A percentile compares a stretch with the other conserved stretches of the same genome.
Conservation (phyloP, 2,888 invertebrate genomes). For the Cistogaster globosa region DNA sequence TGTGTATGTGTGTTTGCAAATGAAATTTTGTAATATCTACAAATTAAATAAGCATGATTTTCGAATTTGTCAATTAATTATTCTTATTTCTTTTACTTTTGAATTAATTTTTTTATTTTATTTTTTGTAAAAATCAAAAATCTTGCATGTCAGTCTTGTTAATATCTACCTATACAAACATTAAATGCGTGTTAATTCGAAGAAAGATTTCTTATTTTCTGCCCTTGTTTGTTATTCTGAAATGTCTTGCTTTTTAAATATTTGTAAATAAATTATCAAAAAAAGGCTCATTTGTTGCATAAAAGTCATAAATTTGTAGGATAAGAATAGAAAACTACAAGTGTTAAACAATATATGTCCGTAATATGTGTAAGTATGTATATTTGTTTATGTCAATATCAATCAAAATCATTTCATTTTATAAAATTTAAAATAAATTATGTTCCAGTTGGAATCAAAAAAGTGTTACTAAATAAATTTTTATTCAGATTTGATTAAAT, state of each 20-base stretch:
- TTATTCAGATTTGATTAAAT: too few species aligned
- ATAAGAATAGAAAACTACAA: too few species aligned
- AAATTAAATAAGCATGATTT: conserved; percentile 56
- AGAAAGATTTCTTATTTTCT: background rate
- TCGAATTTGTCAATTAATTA: background rate
- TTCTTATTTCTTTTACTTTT: background rate
- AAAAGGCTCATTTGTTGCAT: conserved; percentile 7
- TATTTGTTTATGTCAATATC: too few species aligned
- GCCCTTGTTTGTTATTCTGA: conserved; percentile 10
- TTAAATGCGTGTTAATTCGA: background rate
- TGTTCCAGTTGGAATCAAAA: too few species aligned
- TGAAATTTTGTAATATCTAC: background rate
- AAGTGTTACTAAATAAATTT: too few species aligned
- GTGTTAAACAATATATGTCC: too few species aligned
- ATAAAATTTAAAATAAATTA: too few species aligned
- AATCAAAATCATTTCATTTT: too few species aligned
- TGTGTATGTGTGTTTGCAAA: conserved; percentile 36
- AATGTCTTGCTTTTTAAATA: conserved; percentile 50
- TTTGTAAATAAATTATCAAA: conserved; percentile 17
- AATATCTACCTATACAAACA: background rate
- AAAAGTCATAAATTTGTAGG: conserved; percentile 8
- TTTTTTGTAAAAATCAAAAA: background rate
- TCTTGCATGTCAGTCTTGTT: conserved; percentile 43
- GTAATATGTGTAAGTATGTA: too few species aligned
- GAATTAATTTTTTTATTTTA: background rate